Percentiles rank a stretch among this genome's conserved stretches.
phyloP scores from a whole-genome alignment of 2,888 invertebrate genomes.

The Mimumesa dahlbomi region DNA sequence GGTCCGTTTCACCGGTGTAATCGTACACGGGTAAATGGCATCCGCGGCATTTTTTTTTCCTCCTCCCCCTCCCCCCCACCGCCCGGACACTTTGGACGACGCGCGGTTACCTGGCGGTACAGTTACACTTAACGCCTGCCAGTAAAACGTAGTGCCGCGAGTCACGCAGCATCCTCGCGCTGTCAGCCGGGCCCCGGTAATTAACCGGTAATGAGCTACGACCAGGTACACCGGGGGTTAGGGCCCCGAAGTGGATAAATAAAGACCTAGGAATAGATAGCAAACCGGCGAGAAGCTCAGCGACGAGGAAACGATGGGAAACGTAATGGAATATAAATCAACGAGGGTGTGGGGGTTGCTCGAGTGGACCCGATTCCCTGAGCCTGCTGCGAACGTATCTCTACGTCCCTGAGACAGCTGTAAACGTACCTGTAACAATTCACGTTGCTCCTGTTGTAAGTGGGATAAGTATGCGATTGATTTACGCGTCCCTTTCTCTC shows the following conservation, averaged over 20 bases:
- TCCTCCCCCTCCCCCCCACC: too few species aligned
- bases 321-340: conserved; percentile 61
- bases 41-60: too few species aligned
- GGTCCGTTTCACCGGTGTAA: too few species aligned
- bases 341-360: conserved; percentile 45
- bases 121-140: conserved; percentile 64
- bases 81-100: too few species aligned
- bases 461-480: conserved; percentile 3
- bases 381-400: conserved; percentile 24
- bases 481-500: conserved; percentile 6
- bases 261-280: conserved; percentile 31
- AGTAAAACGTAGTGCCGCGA: conserved; percentile 66
- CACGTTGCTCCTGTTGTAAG: conserved; percentile 9
- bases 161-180: conserved; percentile 68
- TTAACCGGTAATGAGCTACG: conserved; percentile 75
- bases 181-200: conserved; percentile 67
- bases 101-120: conserved; percentile 39
- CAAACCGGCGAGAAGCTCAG: neutral
- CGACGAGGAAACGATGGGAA: conserved; percentile 16
- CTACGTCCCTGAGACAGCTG: conserved; percentile 4
- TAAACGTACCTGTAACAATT: conserved; percentile 6
- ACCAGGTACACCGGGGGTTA: conserved; percentile 61
- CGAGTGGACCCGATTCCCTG: conserved; percentile 31
- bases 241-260: conserved; percentile 54
- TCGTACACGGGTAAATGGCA: too few species aligned